A percentile compares a stretch with the other conserved stretches of the same genome.
Evolutionary conservation across 30 jellyfish, hydroid and myxozoan species (phyloP).

Genomic region (Clytia hemisphaerica): DNA sequence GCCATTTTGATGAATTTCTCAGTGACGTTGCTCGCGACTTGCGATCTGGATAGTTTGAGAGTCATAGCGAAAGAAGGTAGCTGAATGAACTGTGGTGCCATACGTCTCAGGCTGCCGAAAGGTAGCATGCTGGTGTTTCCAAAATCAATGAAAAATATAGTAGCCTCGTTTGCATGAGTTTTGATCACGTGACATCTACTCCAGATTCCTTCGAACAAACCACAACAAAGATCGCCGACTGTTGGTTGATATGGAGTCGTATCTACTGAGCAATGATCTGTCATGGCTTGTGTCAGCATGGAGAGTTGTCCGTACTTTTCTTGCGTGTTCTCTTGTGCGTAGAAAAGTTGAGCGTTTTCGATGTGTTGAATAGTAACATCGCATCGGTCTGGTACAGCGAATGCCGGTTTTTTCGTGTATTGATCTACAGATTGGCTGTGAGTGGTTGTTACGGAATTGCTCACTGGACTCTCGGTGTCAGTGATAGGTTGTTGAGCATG

Average conservation of each 20-base stretch:
- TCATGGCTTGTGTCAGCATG: constrained; percentile 6
- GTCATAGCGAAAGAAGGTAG: constrained; percentile 20
- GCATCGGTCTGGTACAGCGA: constrained; percentile 1
- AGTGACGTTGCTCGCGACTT: no score
- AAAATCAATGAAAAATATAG: constrained; percentile 24
- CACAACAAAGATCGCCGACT: constrained; percentile 23
- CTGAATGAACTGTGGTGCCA: background rate
- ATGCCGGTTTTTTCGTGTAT: no score
- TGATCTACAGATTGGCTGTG: no score
- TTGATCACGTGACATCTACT: constrained; percentile 2
- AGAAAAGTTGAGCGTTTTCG: constrained; percentile 7
- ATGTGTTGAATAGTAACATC: constrained; percentile 7
- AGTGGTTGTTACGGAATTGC: no score
- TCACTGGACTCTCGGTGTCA: no score
- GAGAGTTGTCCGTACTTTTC: background rate
- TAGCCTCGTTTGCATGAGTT: constrained; percentile 1
- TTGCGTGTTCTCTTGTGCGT: constrained; percentile 1
- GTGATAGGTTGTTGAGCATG: no score
- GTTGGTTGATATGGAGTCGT: constrained; percentile 6
- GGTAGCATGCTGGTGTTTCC: constrained; percentile 21
- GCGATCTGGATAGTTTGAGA: background rate
- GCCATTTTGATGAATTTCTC: no score
- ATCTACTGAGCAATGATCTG: background rate
- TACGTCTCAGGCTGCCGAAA: constrained; percentile 21
- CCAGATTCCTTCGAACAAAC: constrained; percentile 16